Conservation (phyloP, 2,797 vertebrate genomes). For the Sebastes diploproa region DNA sequence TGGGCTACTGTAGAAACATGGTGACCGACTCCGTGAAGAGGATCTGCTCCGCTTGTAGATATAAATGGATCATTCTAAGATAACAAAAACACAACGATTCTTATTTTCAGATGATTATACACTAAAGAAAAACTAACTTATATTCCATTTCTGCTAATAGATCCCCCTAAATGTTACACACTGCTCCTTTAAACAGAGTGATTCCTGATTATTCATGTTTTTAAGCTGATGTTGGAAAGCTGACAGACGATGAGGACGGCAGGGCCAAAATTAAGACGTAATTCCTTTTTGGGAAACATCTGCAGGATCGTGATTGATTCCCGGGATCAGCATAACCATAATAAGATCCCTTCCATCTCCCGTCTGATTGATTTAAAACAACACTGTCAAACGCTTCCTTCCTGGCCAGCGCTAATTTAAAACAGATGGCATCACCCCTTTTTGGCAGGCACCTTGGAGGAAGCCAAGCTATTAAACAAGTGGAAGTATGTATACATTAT, state of each 20-base stretch:
- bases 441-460: conserved; percentile 61
- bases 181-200: not conserved
- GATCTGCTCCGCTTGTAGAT: not conserved
- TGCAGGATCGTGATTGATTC: conserved; percentile 60
- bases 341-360: conserved; percentile 47
- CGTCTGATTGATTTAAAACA: conserved; percentile 73
- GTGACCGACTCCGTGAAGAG: not conserved
- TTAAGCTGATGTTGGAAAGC: conserved; percentile 30
- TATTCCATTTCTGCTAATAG: not conserved
- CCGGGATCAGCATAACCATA: conserved; percentile 55
- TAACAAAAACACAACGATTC: not conserved
- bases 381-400: conserved; percentile 59
- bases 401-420: conserved; percentile 66
- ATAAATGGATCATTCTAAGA: not conserved
- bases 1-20: not conserved
- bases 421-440: conserved; percentile 64
- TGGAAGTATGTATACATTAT: conserved; percentile 61
- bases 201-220: conserved; percentile 38
- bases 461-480: conserved; percentile 64
- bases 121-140: not conserved
- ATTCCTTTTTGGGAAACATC: conserved; percentile 34
- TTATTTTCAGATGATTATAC: not conserved
- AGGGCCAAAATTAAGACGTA: conserved; percentile 43
- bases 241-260: conserved; percentile 33
- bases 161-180: not conserved